A percentile compares a stretch with the other conserved stretches of the same genome.
Evolutionary conservation across 2,797 vertebrate genomes (phyloP).

Genomic region (Lycodopsis pacificus): DNA sequence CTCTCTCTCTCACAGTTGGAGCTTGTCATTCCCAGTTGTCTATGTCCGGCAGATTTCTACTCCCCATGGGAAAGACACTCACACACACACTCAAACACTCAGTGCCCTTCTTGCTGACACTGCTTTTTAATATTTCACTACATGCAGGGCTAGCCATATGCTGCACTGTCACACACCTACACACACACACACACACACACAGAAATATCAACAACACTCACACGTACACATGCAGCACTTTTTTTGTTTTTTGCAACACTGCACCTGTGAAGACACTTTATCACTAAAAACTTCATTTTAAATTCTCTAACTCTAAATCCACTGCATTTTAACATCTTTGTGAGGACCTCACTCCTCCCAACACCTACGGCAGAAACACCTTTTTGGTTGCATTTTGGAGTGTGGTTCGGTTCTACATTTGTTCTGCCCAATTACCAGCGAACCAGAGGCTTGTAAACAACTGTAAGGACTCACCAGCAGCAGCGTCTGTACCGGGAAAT

Average conservation of each 20-base stretch:
- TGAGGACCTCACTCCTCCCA: neutral
- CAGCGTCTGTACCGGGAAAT: constrained; percentile 10
- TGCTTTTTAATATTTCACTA: constrained; percentile 81
- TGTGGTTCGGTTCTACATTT: constrained; percentile 10
- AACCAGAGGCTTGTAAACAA: constrained; percentile 39
- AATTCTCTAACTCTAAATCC: neutral
- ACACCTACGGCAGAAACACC: neutral
- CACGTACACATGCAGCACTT: constrained; percentile 31
- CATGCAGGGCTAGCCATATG: constrained; percentile 79
- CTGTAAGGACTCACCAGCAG: constrained; percentile 25
- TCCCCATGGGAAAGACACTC: constrained; percentile 57
- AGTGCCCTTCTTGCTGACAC: constrained; percentile 75
- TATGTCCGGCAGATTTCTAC: constrained; percentile 76
- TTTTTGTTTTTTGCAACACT: neutral
- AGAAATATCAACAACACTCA: constrained; percentile 21
- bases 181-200: constrained; percentile 45
- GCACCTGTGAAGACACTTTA: constrained; percentile 27
- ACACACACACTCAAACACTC: neutral
- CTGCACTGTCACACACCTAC: constrained; percentile 68
- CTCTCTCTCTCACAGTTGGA: constrained; percentile 63
- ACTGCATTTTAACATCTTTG: neutral
- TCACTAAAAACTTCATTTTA: constrained; percentile 25
- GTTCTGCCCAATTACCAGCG: constrained; percentile 36
- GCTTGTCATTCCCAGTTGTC: constrained; percentile 74
- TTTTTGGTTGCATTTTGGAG: constrained; percentile 18